A percentile compares a stretch with the other conserved stretches of the same genome.
Conservation (phyloP, 2,888 invertebrate species). For the Hartigia nigra region DNA sequence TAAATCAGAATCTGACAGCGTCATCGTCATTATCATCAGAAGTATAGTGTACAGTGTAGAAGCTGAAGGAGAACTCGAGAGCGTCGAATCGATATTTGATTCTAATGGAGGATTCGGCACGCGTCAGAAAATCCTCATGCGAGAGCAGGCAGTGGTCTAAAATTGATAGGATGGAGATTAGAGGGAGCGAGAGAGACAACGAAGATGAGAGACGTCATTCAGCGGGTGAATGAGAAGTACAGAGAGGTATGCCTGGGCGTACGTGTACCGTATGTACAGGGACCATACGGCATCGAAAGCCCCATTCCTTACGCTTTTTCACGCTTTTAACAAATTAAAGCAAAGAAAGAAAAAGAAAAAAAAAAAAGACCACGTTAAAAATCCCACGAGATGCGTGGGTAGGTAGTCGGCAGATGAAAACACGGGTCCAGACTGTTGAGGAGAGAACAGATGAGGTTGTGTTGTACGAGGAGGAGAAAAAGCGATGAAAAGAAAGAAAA, state of each 20-base stretch:
- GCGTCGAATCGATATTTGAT: neutral
- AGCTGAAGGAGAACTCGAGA: neutral
- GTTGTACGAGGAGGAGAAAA: slow-evolving; percentile 19
- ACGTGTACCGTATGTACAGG: no score
- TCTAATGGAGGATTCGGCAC: neutral
- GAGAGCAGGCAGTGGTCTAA: neutral
- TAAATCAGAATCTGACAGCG: neutral
- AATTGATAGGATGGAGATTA: neutral
- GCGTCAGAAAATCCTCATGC: neutral
- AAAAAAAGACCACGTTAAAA: slow-evolving; percentile 33
- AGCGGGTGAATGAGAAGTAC: no score
- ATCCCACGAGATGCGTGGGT: neutral
- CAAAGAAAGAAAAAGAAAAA: slow-evolving; percentile 40
- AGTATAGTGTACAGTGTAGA: neutral
- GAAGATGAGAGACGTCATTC: neutral
- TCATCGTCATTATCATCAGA: neutral
- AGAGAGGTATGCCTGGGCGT: no score
- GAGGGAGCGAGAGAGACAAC: neutral
- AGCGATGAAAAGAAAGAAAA: slow-evolving; percentile 7
- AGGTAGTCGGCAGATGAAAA: slow-evolving; percentile 10
- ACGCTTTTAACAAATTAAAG: slow-evolving; percentile 61
- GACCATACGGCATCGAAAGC: neutral
- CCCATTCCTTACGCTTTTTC: slow-evolving; percentile 26
- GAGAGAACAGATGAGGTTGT: slow-evolving; percentile 17
- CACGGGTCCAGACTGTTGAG: slow-evolving; percentile 12